Evolutionary conservation across 2,797 vertebrate species (phyloP).

Genomic region (Anomalospiza imberbis): DNA sequence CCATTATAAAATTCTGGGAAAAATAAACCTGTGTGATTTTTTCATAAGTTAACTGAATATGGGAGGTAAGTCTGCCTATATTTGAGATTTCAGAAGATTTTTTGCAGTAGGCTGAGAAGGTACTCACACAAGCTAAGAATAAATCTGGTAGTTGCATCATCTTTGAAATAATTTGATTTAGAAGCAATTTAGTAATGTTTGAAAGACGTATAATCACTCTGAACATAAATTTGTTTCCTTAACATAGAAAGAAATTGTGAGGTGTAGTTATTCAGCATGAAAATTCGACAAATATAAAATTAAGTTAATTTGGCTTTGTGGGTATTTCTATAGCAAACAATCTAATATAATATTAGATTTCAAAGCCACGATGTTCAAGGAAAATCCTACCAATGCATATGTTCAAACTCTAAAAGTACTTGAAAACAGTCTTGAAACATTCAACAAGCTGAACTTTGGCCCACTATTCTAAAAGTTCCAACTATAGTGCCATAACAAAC

Average conservation of each 20-base stretch:
- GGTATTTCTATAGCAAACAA: not conserved
- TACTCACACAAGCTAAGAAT: not conserved
- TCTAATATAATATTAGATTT: not conserved
- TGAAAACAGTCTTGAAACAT: not conserved
- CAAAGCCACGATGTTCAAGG: not conserved
- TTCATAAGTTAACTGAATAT: not conserved
- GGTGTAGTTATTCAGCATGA: not conserved
- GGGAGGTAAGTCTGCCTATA: not conserved
- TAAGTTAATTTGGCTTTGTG: not conserved
- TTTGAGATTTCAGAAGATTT: not conserved
- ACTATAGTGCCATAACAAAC: not conserved
- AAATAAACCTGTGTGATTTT: not conserved
- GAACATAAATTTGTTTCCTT: not conserved
- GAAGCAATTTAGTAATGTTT: not conserved
- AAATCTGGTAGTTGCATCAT: not conserved
- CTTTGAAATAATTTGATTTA: constrained; percentile 12
- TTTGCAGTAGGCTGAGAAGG: not conserved
- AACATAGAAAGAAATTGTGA: not conserved
- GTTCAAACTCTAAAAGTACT: not conserved
- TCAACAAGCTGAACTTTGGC: not conserved
- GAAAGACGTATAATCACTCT: not conserved
- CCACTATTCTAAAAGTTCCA: not conserved
- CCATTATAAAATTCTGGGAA: not conserved
- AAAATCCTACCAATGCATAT: not conserved
- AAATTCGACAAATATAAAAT: not conserved